Percentiles rank a stretch among this genome's conserved stretches.
These are phyloP conservation scores for Drosophila repleta DNA, from an alignment of 1,140 invertebrate genomes.

Conservation along the genomic window DNA sequence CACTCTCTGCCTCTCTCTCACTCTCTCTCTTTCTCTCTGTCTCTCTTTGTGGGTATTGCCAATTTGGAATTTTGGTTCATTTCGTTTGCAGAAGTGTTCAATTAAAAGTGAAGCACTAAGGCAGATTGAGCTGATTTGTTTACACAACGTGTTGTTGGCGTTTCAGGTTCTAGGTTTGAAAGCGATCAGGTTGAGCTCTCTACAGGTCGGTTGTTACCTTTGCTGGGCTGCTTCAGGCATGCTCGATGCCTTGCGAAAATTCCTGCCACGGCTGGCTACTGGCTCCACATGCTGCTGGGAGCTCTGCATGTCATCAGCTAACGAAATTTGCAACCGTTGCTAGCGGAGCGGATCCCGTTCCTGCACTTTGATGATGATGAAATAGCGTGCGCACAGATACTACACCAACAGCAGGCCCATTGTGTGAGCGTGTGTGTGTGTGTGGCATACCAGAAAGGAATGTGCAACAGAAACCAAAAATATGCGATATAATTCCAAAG, in stretches of 20 bases:
- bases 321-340: constrained; percentile 56
- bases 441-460: constrained; percentile 73
- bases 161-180: constrained; percentile 11
- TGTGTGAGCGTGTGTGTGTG: constrained; percentile 29
- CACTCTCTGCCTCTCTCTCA: constrained; percentile 12
- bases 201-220: constrained; percentile 3
- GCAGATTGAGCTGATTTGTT: constrained; percentile 41
- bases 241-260: constrained; percentile 45
- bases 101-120: constrained; percentile 30
- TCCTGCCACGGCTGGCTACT: constrained; percentile 25
- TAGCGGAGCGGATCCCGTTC: constrained; percentile 26
- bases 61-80: constrained; percentile 7
- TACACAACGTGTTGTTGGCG: not conserved
- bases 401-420: constrained; percentile 22
- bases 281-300: constrained; percentile 5
- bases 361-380: constrained; percentile 76
- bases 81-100: constrained; percentile 15
- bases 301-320: constrained; percentile 72
- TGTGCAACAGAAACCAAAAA: constrained; percentile 82
- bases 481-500: constrained; percentile 82
- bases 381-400: constrained; percentile 73
- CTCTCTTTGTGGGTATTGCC: not conserved
- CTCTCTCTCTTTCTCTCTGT: not conserved
- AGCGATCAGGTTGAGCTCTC: constrained; percentile 12
- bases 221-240: constrained; percentile 8